A percentile compares a stretch with the other conserved stretches of the same genome.
Evolutionary conservation across 2,888 invertebrate species (phyloP).

Genomic region (Kryphioiulus occultus): DNA sequence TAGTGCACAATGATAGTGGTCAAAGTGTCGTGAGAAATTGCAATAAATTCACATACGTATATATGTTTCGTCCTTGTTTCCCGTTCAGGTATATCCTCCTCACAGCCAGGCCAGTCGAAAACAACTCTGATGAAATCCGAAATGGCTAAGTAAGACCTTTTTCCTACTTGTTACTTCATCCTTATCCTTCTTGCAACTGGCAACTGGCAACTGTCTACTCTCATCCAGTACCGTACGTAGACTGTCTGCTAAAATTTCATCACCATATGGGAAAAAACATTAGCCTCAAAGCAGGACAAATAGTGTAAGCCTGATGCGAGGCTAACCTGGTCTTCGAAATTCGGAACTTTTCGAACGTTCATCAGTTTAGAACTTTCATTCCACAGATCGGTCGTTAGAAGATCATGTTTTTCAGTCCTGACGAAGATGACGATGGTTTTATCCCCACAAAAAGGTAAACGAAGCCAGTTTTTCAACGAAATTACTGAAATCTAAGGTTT

Average conservation of each 20-base stretch:
- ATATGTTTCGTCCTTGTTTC: too few relatives aligned
- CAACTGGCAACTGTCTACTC: not conserved
- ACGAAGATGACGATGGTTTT: slow-evolving; percentile 40
- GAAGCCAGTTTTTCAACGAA: not conserved
- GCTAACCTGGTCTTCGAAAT: not conserved
- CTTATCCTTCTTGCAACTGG: not conserved
- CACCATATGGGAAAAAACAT: not conserved
- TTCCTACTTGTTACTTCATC: too few relatives aligned
- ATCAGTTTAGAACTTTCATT: too few relatives aligned
- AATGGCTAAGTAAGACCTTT: too few relatives aligned
- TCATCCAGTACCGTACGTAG: not conserved
- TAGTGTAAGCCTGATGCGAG: not conserved
- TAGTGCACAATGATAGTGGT: too few relatives aligned
- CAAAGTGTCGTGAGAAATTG: too few relatives aligned
- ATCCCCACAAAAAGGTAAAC: not conserved
- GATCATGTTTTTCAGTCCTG: slow-evolving; percentile 39
- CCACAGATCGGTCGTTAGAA: too few relatives aligned
- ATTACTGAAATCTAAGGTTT: not conserved
- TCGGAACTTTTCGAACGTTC: not conserved
- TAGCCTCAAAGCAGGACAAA: not conserved
- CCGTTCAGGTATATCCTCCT: too few relatives aligned
- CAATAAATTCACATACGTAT: too few relatives aligned
- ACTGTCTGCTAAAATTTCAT: not conserved
- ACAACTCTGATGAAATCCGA: too few relatives aligned
- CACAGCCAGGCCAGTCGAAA: too few relatives aligned